A percentile compares a stretch with the other conserved stretches of the same genome.
Evolutionary conservation across 2,888 invertebrate species (phyloP).

Genomic region (Hypsopygia costalis): DNA sequence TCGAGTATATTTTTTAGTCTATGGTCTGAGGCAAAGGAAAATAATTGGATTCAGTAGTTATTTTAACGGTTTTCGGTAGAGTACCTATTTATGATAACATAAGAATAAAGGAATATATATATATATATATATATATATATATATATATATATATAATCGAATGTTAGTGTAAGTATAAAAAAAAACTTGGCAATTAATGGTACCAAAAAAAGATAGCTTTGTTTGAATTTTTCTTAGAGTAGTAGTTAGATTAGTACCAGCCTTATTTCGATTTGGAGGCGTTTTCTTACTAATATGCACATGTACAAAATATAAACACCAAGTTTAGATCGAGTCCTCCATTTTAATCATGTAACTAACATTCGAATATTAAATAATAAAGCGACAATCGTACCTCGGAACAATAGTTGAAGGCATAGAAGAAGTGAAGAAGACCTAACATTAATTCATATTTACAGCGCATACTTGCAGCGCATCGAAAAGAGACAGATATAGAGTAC

Average conservation of each 20-base stretch:
- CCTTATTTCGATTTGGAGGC: slow-evolving; percentile 1
- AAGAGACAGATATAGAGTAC: too few species aligned
- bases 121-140: slow-evolving; percentile 14
- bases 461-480: too few species aligned
- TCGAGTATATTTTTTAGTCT: slow-evolving; percentile 13
- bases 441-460: too few species aligned
- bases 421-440: too few species aligned
- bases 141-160: slow-evolving; percentile 18
- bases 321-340: not conserved
- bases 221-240: slow-evolving; percentile 32
- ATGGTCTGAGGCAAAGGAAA: slow-evolving; percentile 14
- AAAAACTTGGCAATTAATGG: slow-evolving; percentile 16
- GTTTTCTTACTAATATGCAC: slow-evolving; percentile 4
- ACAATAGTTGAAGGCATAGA: too few species aligned
- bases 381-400: too few species aligned
- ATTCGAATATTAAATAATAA: not conserved
- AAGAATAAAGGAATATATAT: slow-evolving; percentile 5
- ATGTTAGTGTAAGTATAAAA: slow-evolving; percentile 15
- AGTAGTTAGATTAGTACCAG: slow-evolving; percentile 20
- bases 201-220: slow-evolving; percentile 33
- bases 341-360: not conserved
- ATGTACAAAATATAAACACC: slow-evolving; percentile 7
- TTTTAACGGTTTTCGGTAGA: slow-evolving; percentile 16
- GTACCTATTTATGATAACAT: slow-evolving; percentile 12
- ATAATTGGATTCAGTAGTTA: slow-evolving; percentile 7